Conservation (phyloP, 2,113 vertebrate genomes). For the Sitta europaea region DNA sequence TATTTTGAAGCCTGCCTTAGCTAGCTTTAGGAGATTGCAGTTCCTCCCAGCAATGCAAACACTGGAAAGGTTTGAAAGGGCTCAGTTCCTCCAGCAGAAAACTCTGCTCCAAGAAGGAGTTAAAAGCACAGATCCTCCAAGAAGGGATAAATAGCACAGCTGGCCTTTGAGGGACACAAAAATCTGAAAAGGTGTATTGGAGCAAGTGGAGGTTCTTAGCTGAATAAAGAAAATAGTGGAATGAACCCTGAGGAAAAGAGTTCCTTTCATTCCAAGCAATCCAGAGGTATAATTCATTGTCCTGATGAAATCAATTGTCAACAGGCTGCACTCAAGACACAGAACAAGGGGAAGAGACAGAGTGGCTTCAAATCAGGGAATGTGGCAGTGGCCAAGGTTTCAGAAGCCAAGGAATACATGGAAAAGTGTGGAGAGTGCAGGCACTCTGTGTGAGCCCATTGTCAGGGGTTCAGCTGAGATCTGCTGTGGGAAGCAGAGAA, state of each 20-base stretch:
- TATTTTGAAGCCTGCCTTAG: background rate
- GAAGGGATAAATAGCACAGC: background rate
- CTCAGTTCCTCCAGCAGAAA: background rate
- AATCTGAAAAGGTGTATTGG: background rate
- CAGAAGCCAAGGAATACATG: background rate
- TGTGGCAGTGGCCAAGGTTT: background rate
- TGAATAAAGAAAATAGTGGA: background rate
- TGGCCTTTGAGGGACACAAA: background rate
- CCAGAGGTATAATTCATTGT: slow-evolving; percentile 10
- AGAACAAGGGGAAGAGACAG: background rate
- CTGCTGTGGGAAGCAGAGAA: background rate
- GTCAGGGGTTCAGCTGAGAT: background rate
- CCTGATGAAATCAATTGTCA: slow-evolving; percentile 2
- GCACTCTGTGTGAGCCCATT: background rate
- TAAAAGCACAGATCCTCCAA: background rate
- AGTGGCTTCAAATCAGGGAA: background rate
- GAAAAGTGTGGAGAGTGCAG: background rate
- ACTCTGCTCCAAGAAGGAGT: background rate
- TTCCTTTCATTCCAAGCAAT: slow-evolving; percentile 55
- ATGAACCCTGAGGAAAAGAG: slow-evolving; percentile 47
- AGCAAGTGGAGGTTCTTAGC: background rate
- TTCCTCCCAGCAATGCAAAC: background rate
- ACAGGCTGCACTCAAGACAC: background rate
- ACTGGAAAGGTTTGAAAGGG: background rate
- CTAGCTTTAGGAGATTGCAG: background rate